phyloP scores from a whole-genome alignment of 2,888 invertebrate species.

The Rhingia campestris region DNA sequence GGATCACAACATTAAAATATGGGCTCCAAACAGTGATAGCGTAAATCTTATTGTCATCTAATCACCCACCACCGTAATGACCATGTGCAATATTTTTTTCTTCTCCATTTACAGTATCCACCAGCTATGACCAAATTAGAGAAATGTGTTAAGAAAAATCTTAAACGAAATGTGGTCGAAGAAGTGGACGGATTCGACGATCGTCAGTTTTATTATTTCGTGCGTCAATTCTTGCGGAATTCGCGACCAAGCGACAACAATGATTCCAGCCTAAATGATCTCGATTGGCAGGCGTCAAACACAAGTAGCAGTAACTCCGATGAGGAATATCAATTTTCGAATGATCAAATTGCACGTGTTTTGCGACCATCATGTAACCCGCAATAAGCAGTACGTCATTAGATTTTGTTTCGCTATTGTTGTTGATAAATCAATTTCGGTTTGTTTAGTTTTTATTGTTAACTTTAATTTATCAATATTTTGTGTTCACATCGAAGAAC shows the following conservation, averaged over 20 bases:
- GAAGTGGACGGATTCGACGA: constrained; percentile 77
- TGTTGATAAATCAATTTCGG: too few species aligned
- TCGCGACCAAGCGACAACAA: constrained; percentile 69
- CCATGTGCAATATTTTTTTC: not conserved
- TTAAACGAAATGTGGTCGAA: constrained; percentile 75
- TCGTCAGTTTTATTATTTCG: constrained; percentile 79
- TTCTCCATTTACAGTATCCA: constrained; percentile 75
- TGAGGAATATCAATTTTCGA: constrained; percentile 60
- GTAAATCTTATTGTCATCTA: constrained; percentile 75
- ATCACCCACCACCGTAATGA: not conserved
- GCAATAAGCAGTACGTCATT: constrained; percentile 28
- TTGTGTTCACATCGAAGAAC: too few species aligned
- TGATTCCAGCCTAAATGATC: constrained; percentile 56
- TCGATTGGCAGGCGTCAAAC: constrained; percentile 34
- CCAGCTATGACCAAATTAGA: constrained; percentile 77
- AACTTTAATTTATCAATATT: too few species aligned
- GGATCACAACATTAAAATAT: constrained; percentile 96
- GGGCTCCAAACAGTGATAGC: constrained; percentile 86
- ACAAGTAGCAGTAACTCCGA: constrained; percentile 63
- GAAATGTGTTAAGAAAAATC: constrained; percentile 78
- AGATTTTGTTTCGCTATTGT: too few species aligned
- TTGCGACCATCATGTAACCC: constrained; percentile 66
- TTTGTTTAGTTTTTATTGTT: too few species aligned
- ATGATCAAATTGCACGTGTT: constrained; percentile 58
- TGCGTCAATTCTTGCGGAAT: constrained; percentile 78